These are phyloP conservation scores for Chelonus formosanus DNA, from an alignment of 2,888 invertebrate species.

Conservation along the genomic window DNA sequence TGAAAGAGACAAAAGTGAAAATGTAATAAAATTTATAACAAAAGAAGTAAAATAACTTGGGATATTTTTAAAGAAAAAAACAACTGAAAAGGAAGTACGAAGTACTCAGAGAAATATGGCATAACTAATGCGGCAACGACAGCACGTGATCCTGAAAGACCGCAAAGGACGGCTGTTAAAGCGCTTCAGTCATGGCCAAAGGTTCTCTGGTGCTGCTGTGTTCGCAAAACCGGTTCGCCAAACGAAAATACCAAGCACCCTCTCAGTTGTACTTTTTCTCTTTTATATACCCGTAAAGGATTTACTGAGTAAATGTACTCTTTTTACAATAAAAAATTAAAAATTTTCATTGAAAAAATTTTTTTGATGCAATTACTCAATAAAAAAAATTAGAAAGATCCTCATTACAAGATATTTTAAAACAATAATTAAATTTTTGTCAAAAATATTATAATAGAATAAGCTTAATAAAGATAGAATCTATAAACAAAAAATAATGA, in stretches of 20 bases:
- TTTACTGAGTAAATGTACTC: conserved; percentile 11
- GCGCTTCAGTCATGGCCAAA: conserved; percentile 33
- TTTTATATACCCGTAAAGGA: conserved; percentile 27
- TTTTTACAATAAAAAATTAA: conserved; percentile 6
- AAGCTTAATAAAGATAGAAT: too few relatives aligned
- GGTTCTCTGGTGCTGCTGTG: conserved; percentile 17
- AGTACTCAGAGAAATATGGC: conserved; percentile 19
- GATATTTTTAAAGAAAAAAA: neutral
- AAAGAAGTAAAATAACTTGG: conserved; percentile 3
- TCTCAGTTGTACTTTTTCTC: conserved; percentile 33
- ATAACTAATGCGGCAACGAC: conserved; percentile 23
- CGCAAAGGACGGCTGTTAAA: conserved; percentile 26
- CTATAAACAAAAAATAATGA: too few relatives aligned
- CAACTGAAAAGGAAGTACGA: neutral
- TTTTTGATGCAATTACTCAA: too few relatives aligned
- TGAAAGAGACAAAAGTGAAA: neutral
- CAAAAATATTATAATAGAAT: too few relatives aligned
- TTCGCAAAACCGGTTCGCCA: conserved; percentile 41
- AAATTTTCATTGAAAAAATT: too few relatives aligned
- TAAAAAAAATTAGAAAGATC: too few relatives aligned
- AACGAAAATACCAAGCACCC: conserved; percentile 32
- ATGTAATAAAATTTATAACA: conserved; percentile 6
- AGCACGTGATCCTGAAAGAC: conserved; percentile 33
- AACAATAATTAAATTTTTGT: too few relatives aligned
- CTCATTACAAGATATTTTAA: too few relatives aligned